Evolutionary conservation across 2,113 vertebrate genomes (phyloP).

Genomic region (Ursus arctos): DNA sequence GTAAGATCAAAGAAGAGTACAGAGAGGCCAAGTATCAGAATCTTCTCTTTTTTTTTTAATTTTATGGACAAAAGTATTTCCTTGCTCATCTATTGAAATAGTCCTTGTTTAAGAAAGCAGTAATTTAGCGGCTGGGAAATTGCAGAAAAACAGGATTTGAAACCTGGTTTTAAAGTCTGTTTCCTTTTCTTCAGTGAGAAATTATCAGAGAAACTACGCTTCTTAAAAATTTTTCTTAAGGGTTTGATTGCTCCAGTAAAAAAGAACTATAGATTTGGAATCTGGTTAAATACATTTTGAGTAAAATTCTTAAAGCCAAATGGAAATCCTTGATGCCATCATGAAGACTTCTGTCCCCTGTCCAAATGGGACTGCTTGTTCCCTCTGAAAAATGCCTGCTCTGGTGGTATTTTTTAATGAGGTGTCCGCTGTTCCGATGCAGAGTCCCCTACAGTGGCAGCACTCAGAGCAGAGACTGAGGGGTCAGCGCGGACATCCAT

Average conservation of each 20-base stretch:
- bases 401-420: not conserved
- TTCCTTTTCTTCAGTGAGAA: not conserved
- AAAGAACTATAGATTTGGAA: not conserved
- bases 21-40: constrained; percentile 2
- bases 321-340: constrained; percentile 36
- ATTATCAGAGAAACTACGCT: not conserved
- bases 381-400: not conserved
- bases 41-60: constrained; percentile 5
- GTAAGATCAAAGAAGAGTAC: not conserved
- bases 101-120: not conserved
- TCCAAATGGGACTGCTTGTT: not conserved
- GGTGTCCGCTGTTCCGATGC: not conserved
- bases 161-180: not conserved
- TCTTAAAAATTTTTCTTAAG: not conserved
- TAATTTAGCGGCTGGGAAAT: not conserved
- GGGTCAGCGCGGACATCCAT: not conserved
- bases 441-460: not conserved
- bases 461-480: not conserved
- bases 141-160: not conserved
- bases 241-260: not conserved
- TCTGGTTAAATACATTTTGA: constrained; percentile 23
- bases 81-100: constrained; percentile 33
- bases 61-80: not conserved
- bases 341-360: not conserved
- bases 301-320: constrained; percentile 46